Conservation (phyloP, 2,888 invertebrate species). For the Thymelicus lineola region DNA sequence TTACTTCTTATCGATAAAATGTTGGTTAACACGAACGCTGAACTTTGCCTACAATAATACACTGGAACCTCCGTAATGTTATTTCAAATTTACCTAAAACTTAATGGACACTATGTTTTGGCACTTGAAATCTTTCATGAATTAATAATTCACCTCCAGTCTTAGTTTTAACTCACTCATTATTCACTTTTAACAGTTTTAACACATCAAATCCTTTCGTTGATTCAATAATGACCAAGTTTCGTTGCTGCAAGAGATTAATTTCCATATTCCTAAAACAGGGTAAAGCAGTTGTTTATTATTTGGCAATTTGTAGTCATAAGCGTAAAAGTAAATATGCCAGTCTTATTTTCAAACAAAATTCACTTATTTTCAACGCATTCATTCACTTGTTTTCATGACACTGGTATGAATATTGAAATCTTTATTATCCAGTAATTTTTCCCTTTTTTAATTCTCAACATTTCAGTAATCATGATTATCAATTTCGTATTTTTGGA, state of each 20-base stretch:
- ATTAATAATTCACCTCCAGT: constrained; percentile 38
- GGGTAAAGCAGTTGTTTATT: constrained; percentile 1
- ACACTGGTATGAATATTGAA: not conserved
- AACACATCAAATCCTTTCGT: constrained; percentile 13
- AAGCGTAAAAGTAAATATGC: constrained; percentile 1
- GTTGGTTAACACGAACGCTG: constrained; percentile 27
- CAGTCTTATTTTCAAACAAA: constrained; percentile 2
- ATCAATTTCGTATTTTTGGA: not conserved
- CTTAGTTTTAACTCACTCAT: constrained; percentile 39
- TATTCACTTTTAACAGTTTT: constrained; percentile 37
- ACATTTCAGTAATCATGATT: not conserved
- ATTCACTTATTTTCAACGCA: not conserved
- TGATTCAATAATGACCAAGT: no score
- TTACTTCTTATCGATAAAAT: constrained; percentile 27
- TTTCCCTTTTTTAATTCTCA: not conserved
- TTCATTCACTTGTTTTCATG: not conserved
- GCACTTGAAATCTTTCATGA: constrained; percentile 61
- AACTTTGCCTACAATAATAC: constrained; percentile 36
- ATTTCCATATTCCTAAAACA: not conserved
- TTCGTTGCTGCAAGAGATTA: no score
- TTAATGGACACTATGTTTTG: constrained; percentile 75
- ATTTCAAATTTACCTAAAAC: constrained; percentile 40
- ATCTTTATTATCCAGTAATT: not conserved
- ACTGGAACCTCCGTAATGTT: constrained; percentile 37
- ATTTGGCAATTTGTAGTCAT: not conserved